Percentiles rank a stretch among this genome's conserved stretches.
These are phyloP conservation scores for Coronaproctus castanopsis DNA, from an alignment of 2,888 invertebrate species.

Conservation along the genomic window DNA sequence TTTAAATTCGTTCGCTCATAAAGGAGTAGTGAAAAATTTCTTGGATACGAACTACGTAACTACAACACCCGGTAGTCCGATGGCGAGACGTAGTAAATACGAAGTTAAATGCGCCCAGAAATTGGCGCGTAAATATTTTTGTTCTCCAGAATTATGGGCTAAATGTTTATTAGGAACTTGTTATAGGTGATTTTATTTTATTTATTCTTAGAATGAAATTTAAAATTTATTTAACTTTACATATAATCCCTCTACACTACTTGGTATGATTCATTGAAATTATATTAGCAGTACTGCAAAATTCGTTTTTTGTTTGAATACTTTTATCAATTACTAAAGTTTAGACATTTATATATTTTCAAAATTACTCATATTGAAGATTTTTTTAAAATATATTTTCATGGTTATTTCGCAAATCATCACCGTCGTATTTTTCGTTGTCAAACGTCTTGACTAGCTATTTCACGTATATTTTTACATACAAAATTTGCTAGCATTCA, in stretches of 20 bases:
- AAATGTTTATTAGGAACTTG: slow-evolving; percentile 71
- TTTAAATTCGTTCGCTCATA: slow-evolving; percentile 27
- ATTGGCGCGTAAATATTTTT: slow-evolving; percentile 38
- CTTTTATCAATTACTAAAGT: too few species aligned
- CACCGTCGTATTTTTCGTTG: too few species aligned
- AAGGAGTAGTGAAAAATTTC: slow-evolving; percentile 19
- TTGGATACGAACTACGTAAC: slow-evolving; percentile 19
- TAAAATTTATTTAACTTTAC: background rate
- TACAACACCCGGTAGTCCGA: slow-evolving; percentile 54
- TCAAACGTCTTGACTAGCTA: too few species aligned
- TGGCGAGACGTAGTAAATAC: slow-evolving; percentile 83
- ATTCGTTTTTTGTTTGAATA: too few species aligned
- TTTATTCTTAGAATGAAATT: too few species aligned
- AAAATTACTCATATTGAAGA: too few species aligned
- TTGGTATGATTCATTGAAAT: background rate
- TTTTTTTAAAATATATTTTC: too few species aligned
- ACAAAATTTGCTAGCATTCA: too few species aligned
- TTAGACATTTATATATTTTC: too few species aligned
- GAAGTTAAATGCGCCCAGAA: slow-evolving; percentile 84
- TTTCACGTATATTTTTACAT: too few species aligned
- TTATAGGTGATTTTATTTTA: slow-evolving; percentile 33
- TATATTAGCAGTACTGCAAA: background rate
- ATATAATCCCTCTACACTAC: background rate
- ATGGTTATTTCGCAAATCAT: too few species aligned
- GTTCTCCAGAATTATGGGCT: slow-evolving; percentile 75